Percentiles rank a stretch among this genome's conserved stretches.
Conservation (phyloP, 2,888 invertebrate species). For the Cheilosia pagana region DNA sequence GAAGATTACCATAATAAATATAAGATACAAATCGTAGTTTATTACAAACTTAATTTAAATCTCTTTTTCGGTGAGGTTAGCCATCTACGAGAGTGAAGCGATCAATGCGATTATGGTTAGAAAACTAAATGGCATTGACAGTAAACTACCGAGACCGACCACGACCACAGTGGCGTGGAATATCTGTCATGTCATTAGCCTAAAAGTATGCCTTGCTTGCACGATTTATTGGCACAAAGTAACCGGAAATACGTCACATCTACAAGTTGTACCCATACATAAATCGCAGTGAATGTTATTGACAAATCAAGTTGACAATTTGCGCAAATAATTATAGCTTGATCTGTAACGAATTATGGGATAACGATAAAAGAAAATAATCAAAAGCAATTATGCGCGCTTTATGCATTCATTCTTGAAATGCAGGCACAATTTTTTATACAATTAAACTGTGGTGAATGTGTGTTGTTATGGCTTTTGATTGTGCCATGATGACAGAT, state of each 20-base stretch:
- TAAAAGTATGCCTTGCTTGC: constrained; percentile 12
- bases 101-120: not conserved
- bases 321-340: not conserved
- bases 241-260: constrained; percentile 2
- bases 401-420: constrained; percentile 16
- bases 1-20: constrained; percentile 7
- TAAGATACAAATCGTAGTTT: constrained; percentile 14
- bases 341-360: not conserved
- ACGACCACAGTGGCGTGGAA: not conserved
- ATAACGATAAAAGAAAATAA: not conserved
- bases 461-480: not conserved
- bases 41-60: not conserved
- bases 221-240: not conserved
- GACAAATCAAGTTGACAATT: not conserved
- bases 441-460: constrained; percentile 5
- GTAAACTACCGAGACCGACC: too few relatives aligned
- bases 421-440: not conserved
- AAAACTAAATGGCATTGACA: not conserved
- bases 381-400: constrained; percentile 26
- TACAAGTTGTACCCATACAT: not conserved
- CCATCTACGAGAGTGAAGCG: not conserved
- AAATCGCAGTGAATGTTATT: not conserved
- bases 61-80: not conserved
- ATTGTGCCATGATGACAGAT: not conserved
- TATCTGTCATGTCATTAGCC: not conserved